Conservation (phyloP, 2,113 vertebrate genomes). For the Cottus gobio region DNA sequence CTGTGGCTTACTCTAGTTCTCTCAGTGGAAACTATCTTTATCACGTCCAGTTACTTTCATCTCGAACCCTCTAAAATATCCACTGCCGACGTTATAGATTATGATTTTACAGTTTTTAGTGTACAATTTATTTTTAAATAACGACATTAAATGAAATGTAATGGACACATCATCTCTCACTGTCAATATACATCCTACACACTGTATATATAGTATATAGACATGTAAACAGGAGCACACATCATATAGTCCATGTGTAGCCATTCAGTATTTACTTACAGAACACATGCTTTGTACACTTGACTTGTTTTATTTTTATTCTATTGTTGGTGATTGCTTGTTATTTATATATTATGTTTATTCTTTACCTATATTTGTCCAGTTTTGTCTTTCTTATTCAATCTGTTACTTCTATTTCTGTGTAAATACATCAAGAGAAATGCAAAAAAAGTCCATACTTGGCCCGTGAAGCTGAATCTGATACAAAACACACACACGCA, state of each 20-base stretch:
- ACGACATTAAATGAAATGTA: no score
- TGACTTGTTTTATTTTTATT: background rate
- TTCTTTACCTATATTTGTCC: background rate
- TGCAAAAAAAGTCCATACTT: background rate
- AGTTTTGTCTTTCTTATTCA: background rate
- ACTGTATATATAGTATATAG: background rate
- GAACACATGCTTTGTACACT: background rate
- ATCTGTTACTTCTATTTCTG: background rate
- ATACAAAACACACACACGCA: conserved; percentile 32
- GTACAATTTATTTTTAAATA: background rate
- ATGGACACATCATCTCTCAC: background rate
- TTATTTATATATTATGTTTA: background rate
- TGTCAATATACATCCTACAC: background rate
- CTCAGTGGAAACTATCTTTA: conserved; percentile 6
- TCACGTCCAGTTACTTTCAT: background rate
- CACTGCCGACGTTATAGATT: background rate
- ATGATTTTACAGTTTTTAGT: background rate
- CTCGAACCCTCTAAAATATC: background rate
- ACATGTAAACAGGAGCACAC: background rate
- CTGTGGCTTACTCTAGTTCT: background rate
- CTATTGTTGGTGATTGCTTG: background rate
- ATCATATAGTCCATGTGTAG: background rate
- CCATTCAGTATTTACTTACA: background rate
- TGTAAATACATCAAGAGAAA: background rate
- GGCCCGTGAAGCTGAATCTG: background rate